phyloP scores from a whole-genome alignment of 2,888 invertebrate species.

The Yponomeuta evonymella region DNA sequence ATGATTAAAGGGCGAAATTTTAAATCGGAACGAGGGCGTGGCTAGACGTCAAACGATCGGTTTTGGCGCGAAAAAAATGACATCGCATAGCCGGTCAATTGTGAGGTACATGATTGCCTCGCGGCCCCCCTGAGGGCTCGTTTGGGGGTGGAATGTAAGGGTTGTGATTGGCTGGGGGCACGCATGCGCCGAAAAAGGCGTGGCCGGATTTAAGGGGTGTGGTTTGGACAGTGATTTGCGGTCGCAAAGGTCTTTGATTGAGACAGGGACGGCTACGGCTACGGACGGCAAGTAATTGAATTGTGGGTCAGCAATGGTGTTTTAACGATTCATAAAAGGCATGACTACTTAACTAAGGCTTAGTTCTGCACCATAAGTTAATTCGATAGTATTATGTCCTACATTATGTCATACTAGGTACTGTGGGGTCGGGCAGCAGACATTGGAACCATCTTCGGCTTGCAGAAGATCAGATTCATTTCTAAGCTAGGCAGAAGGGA shows the following conservation, averaged over 20 bases:
- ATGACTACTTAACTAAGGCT: too few species aligned
- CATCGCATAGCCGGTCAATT: slow-evolving; percentile 65
- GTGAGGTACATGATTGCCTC: slow-evolving; percentile 48
- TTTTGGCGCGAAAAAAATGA: slow-evolving; percentile 66
- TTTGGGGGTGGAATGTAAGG: slow-evolving; percentile 34
- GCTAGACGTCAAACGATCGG: slow-evolving; percentile 55
- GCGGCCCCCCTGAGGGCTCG: slow-evolving; percentile 21
- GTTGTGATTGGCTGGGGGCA: slow-evolving; percentile 44
- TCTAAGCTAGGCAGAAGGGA: too few species aligned
- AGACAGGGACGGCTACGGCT: slow-evolving; percentile 45
- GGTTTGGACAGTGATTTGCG: slow-evolving; percentile 70
- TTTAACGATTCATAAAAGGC: too few species aligned
- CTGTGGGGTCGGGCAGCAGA: too few species aligned
- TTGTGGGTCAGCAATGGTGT: too few species aligned
- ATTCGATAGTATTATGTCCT: too few species aligned
- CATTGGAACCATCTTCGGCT: too few species aligned
- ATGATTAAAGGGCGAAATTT: slow-evolving; percentile 58
- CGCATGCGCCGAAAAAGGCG: slow-evolving; percentile 60
- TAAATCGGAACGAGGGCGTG: slow-evolving; percentile 57
- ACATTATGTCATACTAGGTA: too few species aligned
- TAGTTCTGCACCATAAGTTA: too few species aligned
- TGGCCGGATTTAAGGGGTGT: slow-evolving; percentile 62
- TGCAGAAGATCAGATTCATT: too few species aligned
- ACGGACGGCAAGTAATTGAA: too few species aligned
- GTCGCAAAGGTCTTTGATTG: slow-evolving; percentile 68